Base-by-base conservation (phyloP, 2,888 invertebrate genomes). In the Lycaena phlaeas region DNA sequence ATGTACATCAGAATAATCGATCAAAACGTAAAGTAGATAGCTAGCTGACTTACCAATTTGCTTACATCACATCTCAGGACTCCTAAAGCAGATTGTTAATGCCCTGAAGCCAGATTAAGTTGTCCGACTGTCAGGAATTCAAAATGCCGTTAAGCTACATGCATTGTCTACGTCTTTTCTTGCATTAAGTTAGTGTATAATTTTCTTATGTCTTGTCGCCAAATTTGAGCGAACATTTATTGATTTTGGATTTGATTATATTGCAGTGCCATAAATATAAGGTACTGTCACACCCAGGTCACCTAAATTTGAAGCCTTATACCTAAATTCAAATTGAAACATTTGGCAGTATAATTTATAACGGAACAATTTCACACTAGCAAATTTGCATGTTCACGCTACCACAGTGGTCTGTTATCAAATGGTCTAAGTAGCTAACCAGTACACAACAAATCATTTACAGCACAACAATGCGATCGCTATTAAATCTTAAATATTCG, bases 401-500 rank as follows among this genome's bases (percentile, higher is more conserved):
- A 22, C 12, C 2, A 2, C 7, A 12, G 18, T 31, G 17, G 29
- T 7, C 22, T n/a, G n/a, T 22, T 34, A 34, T 31, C 12, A 18
- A 22, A 12, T 22, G 9, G 11, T 15, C n/a, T n/a, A 9, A 9
- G 7, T 22, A 22, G 7, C 18, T 30, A 38, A 40, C 41, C 22
- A n/a, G 39, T 30, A 46, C 27, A 40, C 42, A 31, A 42, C 45
- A 41, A 49, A 49, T 49, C 45, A 47, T 47, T 38, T 41, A 40
- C 28, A 44, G 29, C 45, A 25, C 29, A 43, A 51, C 47, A 45
- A 44, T 48, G 38, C 36, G 43, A 43, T 39, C 45, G 39, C 43
- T 46, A 50, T 44, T 45, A 48, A 31, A 40, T 34, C 41, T 29
- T 48, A 42, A 43, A 45, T 41, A 40, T 31, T 41, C 37, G 38